Evolutionary conservation across 1,140 invertebrate species (phyloP).

Genomic region (Listronotus bonariensis): DNA sequence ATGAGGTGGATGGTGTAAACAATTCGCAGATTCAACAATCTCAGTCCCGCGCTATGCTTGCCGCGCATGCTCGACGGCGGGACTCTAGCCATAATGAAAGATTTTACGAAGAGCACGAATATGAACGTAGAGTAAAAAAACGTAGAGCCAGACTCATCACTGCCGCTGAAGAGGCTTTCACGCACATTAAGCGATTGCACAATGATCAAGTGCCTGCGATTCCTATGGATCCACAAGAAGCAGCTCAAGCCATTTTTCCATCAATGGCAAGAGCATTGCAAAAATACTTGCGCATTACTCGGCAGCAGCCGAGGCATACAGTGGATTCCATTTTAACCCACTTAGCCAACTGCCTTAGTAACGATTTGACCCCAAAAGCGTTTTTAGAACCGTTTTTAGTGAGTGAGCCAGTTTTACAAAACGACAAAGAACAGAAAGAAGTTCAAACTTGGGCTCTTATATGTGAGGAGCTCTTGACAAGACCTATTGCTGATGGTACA

Average conservation of each 20-base stretch:
- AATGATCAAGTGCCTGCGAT: constrained; percentile 66
- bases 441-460: constrained; percentile 92
- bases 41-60: constrained; percentile 68
- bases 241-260: constrained; percentile 95
- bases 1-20: constrained; percentile 89
- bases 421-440: constrained; percentile 75
- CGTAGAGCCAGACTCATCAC: constrained; percentile 85
- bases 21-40: constrained; percentile 71
- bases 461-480: constrained; percentile 85
- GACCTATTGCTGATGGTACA: constrained; percentile 81
- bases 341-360: constrained; percentile 85
- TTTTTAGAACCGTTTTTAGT: constrained; percentile 90
- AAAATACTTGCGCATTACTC: constrained; percentile 92
- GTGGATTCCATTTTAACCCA: constrained; percentile 85
- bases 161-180: constrained; percentile 96
- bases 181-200: constrained; percentile 85
- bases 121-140: constrained; percentile 88
- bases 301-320: constrained; percentile 93
- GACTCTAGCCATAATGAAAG: constrained; percentile 92
- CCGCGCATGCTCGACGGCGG: constrained; percentile 72
- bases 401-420: constrained; percentile 77
- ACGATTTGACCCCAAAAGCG: constrained; percentile 92
- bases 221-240: constrained; percentile 91
- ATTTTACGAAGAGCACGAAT: constrained; percentile 97
- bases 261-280: constrained; percentile 93